Conservation (phyloP, 1,140 invertebrate genomes). For the Sinonovacula constricta region DNA sequence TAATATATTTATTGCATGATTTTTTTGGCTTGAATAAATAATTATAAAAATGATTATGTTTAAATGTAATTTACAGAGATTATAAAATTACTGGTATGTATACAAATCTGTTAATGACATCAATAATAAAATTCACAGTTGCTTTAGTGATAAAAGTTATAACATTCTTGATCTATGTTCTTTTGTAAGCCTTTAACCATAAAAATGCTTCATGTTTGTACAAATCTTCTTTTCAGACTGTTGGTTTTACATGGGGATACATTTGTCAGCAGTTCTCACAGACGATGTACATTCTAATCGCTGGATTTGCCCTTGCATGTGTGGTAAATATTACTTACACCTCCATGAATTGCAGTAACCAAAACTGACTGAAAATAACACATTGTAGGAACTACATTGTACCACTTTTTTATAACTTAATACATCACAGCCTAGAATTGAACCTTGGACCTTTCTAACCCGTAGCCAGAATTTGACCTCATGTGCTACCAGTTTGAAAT, state of each 20-base stretch:
- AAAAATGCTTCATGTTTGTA: constrained; percentile 23
- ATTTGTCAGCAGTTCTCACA: constrained; percentile 97
- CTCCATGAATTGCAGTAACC: no score
- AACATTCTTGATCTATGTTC: not conserved
- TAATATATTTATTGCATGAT: no score
- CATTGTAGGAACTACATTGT: no score
- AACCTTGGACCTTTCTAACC: no score
- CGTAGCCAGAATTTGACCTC: no score
- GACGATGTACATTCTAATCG: constrained; percentile 94
- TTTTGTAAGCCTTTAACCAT: not conserved
- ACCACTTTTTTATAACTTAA: no score
- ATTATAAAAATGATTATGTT: no score
- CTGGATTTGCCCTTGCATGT: constrained; percentile 91
- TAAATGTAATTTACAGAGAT: not conserved
- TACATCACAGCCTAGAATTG: no score
- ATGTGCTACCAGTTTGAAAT: no score
- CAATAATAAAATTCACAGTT: not conserved
- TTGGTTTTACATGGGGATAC: constrained; percentile 95
- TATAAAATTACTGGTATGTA: not conserved
- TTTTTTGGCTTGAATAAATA: no score
- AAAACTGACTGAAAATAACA: no score
- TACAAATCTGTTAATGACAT: constrained; percentile 5
- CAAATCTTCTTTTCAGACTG: constrained; percentile 81
- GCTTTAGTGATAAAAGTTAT: not conserved
- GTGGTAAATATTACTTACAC: constrained; percentile 82